Conservation (phyloP, 2,888 invertebrate genomes). For the Scrobipalpa atriplicella region DNA sequence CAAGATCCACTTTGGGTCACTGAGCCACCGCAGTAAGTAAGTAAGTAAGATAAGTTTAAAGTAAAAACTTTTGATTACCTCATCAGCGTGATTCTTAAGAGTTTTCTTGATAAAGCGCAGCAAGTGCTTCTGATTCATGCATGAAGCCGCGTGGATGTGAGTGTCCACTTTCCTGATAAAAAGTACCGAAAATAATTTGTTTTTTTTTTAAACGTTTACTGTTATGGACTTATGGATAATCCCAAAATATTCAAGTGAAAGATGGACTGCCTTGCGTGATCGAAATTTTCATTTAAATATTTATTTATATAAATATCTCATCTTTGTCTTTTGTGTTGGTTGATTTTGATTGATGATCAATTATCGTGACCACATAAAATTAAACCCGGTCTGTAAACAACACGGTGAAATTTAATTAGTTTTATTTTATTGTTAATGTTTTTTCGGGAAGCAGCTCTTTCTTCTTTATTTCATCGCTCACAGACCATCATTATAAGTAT, state of each 20-base stretch:
- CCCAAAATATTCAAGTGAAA: background rate
- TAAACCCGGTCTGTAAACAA: no score
- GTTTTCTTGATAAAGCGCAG: conserved; percentile 99
- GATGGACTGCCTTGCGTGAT: conserved; percentile 1
- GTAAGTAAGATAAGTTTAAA: background rate
- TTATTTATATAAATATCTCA: background rate
- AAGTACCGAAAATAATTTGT: no score
- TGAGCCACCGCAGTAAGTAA: no score
- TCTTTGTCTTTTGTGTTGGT: background rate
- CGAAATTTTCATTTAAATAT: background rate
- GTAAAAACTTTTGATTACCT: conserved; percentile 62
- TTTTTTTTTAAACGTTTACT: no score
- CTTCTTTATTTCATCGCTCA: background rate
- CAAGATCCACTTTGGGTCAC: no score
- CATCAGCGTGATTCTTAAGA: conserved; percentile 94
- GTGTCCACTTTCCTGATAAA: conserved; percentile 94
- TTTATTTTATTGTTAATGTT: no score
- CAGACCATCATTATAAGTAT: background rate
- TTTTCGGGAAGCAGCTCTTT: no score
- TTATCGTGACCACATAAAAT: background rate
- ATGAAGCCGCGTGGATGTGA: conserved; percentile 99
- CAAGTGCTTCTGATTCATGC: conserved; percentile 99
- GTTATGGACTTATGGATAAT: no score
- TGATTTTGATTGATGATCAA: background rate
- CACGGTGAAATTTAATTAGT: no score